A percentile compares a stretch with the other conserved stretches of the same genome.
Evolutionary conservation across 2,113 vertebrate species (phyloP).

Genomic region (Benitochromis conjunctus): DNA sequence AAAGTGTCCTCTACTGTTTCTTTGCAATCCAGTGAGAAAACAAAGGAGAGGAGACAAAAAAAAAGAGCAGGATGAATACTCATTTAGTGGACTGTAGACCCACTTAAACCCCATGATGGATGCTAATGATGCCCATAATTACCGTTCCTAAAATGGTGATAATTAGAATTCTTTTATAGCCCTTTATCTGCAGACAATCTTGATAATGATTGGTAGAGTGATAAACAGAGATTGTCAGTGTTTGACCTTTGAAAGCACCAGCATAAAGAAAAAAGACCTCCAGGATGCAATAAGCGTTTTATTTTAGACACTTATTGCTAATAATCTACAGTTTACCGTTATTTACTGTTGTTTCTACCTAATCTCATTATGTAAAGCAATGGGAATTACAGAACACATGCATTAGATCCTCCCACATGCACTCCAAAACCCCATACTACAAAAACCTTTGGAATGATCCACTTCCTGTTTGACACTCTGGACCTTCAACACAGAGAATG

Average conservation of each 20-base stretch:
- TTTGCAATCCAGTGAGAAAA: neutral
- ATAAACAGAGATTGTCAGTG: slow-evolving; percentile 46
- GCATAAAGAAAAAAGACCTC: slow-evolving; percentile 19
- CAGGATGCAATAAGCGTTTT: neutral
- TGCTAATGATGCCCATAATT: slow-evolving; percentile 67
- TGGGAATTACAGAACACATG: neutral
- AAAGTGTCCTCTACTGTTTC: slow-evolving; percentile 17
- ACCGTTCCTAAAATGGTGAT: slow-evolving; percentile 57
- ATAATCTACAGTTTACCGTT: neutral
- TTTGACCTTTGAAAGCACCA: slow-evolving; percentile 46
- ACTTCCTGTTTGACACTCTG: neutral
- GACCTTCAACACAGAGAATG: neutral
- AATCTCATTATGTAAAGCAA: neutral
- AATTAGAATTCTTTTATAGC: slow-evolving; percentile 59
- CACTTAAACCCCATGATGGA: slow-evolving; percentile 65
- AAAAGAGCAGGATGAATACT: slow-evolving; percentile 28
- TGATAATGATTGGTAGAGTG: slow-evolving; percentile 36
- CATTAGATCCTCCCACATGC: neutral
- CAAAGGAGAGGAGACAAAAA: slow-evolving; percentile 10
- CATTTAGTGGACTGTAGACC: slow-evolving; percentile 45
- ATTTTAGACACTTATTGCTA: neutral
- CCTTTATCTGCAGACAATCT: slow-evolving; percentile 50
- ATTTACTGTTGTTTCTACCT: neutral
- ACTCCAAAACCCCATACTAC: rapidly evolving
- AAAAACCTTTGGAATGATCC: neutral